A percentile compares a stretch with the other conserved stretches of the same genome.
These are phyloP conservation scores for Onychomys arenicola DNA, from an alignment of 2,797 vertebrate genomes.

Conservation along the genomic window DNA sequence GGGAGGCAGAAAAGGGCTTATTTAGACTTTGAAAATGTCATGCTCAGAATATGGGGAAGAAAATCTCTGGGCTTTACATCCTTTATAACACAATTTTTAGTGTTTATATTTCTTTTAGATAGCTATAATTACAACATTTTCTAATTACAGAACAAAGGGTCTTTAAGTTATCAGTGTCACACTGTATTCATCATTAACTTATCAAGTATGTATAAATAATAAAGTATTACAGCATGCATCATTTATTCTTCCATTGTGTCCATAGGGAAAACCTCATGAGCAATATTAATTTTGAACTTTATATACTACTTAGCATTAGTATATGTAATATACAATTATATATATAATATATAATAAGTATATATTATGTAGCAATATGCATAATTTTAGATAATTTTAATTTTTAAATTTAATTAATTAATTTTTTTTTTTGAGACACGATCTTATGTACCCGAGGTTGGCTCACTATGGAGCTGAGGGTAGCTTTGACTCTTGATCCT, in stretches of 20 bases:
- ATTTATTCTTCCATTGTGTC: conserved; percentile 1
- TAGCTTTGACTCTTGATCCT: background rate
- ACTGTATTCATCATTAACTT: conserved; percentile 54
- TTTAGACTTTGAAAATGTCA: conserved; percentile 53
- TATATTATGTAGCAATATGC: conserved; percentile 22
- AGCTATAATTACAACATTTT: background rate
- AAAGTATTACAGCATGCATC: background rate
- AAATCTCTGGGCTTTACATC: background rate
- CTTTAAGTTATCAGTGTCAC: background rate
- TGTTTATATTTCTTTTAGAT: conserved; percentile 17
- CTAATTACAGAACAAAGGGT: conserved; percentile 29
- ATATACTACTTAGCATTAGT: conserved; percentile 53
- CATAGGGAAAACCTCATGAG: background rate
- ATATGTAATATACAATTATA: background rate
- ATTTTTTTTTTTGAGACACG: background rate
- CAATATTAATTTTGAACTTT: conserved; percentile 40
- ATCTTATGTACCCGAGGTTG: background rate
- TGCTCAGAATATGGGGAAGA: conserved; percentile 54
- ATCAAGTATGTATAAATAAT: conserved; percentile 41
- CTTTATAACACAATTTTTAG: conserved; percentile 56
- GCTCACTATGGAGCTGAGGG: background rate
- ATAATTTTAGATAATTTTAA: background rate
- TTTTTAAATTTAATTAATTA: background rate
- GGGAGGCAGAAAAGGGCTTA: conserved; percentile 54
- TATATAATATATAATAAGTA: background rate